A percentile compares a stretch with the other conserved stretches of the same genome.
These are phyloP conservation scores for Umimayanthus kanabou DNA, from an alignment of 92 coral and sea anemone genomes.

Conservation along the genomic window DNA sequence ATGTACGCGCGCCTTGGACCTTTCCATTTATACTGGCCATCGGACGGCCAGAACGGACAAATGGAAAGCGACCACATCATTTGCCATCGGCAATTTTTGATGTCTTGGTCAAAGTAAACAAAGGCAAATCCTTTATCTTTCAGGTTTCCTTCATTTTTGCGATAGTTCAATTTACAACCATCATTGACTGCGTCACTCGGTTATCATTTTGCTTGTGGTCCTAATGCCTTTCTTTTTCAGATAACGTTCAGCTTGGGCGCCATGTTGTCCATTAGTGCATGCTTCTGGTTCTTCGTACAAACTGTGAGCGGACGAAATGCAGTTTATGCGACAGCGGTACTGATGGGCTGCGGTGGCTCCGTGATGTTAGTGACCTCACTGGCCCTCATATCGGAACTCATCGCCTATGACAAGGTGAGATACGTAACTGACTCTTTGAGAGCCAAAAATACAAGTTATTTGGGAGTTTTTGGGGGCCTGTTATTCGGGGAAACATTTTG, in stretches of 20 bases:
- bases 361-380: conserved; percentile 89
- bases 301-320: conserved; percentile 64
- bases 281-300: conserved; percentile 85
- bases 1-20: too few relatives aligned
- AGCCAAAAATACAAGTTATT: neutral
- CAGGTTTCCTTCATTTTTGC: too few relatives aligned
- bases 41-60: too few relatives aligned
- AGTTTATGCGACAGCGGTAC: conserved; percentile 75
- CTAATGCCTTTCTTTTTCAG: conserved; percentile 35
- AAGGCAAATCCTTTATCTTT: too few relatives aligned
- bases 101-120: too few relatives aligned
- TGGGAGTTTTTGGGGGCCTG: neutral
- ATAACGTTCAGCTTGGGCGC: conserved; percentile 75
- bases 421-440: neutral
- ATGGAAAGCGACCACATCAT: too few relatives aligned
- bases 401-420: conserved; percentile 78
- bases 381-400: conserved; percentile 78
- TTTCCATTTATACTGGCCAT: too few relatives aligned
- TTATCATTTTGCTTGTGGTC: too few relatives aligned
- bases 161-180: too few relatives aligned
- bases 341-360: conserved; percentile 94
- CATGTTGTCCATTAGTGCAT: conserved; percentile 64
- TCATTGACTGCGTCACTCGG: too few relatives aligned
- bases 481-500: neutral
- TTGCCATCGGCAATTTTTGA: too few relatives aligned